Evolutionary conservation across 2,888 invertebrate species (phyloP), one percentile per base, ranked within the genome.

Genomic region (Ormyrus thymus): DNA sequence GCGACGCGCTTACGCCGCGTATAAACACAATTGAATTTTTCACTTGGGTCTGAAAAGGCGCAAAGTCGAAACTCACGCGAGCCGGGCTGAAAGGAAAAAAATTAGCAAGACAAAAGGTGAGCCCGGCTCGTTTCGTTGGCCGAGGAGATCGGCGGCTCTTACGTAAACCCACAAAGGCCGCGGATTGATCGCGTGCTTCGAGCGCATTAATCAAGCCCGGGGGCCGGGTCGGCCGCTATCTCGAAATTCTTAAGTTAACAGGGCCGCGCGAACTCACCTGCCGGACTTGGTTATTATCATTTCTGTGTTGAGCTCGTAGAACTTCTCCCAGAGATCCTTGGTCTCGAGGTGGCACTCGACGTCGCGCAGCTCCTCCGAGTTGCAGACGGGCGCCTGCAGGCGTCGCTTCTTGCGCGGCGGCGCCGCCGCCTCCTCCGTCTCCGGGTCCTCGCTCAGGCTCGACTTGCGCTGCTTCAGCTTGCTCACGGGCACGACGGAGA

Each of bases 201-300:
- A 10, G n/a, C 53, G 55, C 58, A 74, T 80, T 77, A 77, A 80
- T 80, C 80, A 80, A 58, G 43, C 58, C 66, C 56, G 29, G 29
- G 29, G 29, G 29, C 29, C 29, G n/a, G n/a, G n/a, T 68, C 61
- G 10, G n/a, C 55, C 11, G 48, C 76, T 71, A 61, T 71, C 79
- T 72, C 45, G 29, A 76, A 76, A 76, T 72, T 79, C 56, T 55
- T 76, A 75, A 71, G 55, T 64, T 64, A 72, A 61, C 65, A 58
- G 70, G 29, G 13, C 46, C 13, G 53, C 59, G 62, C 58, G 11
- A 9, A 9, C 93, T 91, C 89, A 95, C 95, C 95, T 92, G 89
- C 95, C 95, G 79, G 95, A 94, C 90, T 96, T 95, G 11, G 95
- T 96, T 90, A 96, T 96, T 90, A 96, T 96, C 95, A 96, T 96